A percentile compares a stretch with the other conserved stretches of the same genome.
Evolutionary conservation across 1,140 invertebrate species (phyloP).

Genomic region (Apis dorsata): DNA sequence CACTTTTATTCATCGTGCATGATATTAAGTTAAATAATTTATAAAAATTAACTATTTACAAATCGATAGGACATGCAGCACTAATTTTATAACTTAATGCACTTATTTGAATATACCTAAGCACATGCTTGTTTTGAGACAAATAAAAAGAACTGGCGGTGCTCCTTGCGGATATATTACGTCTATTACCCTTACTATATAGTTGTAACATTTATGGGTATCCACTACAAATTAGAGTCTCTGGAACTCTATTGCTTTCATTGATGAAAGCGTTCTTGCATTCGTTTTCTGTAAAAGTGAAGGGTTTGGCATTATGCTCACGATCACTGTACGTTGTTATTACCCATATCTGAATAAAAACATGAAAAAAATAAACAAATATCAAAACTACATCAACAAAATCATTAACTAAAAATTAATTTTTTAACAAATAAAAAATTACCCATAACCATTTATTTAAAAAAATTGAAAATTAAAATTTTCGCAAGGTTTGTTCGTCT

Average conservation of each 20-base stretch:
- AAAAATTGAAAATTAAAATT: constrained; percentile 9
- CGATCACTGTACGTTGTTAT: constrained; percentile 71
- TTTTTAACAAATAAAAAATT: neutral
- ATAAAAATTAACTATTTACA: constrained; percentile 79
- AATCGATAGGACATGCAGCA: constrained; percentile 76
- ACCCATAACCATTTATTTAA: constrained; percentile 1
- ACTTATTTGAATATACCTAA: constrained; percentile 73
- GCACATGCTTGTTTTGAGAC: constrained; percentile 72
- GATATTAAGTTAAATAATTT: constrained; percentile 77
- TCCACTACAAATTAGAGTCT: constrained; percentile 72
- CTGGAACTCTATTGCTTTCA: constrained; percentile 71
- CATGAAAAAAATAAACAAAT: constrained; percentile 70
- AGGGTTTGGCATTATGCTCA: constrained; percentile 67
- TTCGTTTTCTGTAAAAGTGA: constrained; percentile 72
- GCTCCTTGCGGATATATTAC: constrained; percentile 69
- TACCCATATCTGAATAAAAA: constrained; percentile 71
- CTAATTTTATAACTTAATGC: constrained; percentile 70
- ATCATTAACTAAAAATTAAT: constrained; percentile 40
- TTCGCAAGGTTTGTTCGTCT: constrained; percentile 56
- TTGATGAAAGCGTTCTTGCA: constrained; percentile 72
- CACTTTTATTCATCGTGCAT: constrained; percentile 51
- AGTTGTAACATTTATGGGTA: constrained; percentile 68
- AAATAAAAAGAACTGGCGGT: constrained; percentile 70
- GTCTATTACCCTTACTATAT: constrained; percentile 69
- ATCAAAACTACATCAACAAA: constrained; percentile 43